Percentiles rank a stretch among this genome's conserved stretches.
These are phyloP conservation scores for Onychostruthus taczanowskii DNA, from an alignment of 2,113 vertebrate genomes.

Conservation along the genomic window DNA sequence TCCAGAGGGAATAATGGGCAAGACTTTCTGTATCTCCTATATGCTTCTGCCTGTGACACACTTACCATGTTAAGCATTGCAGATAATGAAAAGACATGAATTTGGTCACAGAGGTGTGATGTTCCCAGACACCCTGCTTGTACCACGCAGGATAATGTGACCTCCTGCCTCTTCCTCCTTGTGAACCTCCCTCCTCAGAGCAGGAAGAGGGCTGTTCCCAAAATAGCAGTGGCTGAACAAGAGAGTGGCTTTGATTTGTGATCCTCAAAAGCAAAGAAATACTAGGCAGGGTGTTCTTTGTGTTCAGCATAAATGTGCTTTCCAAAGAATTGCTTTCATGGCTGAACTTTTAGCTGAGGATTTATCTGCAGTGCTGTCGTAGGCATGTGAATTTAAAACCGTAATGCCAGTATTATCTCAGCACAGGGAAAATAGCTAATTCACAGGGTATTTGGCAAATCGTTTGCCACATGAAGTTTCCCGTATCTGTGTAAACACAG, in stretches of 20 bases:
- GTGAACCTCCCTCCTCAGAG: not conserved
- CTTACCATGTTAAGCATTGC: not conserved
- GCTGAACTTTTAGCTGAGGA: not conserved
- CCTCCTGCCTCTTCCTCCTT: not conserved
- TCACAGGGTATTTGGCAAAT: not conserved
- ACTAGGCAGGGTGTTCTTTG: not conserved
- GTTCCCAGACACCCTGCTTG: not conserved
- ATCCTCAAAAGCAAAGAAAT: not conserved
- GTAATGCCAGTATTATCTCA: not conserved
- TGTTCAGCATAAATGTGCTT: not conserved
- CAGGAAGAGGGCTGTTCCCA: not conserved
- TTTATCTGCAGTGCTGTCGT: not conserved
- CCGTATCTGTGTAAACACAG: not conserved
- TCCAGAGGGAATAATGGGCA: not conserved
- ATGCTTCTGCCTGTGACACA: not conserved
- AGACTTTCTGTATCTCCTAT: not conserved
- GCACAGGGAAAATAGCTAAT: not conserved
- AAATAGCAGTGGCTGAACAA: not conserved
- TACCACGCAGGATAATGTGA: not conserved
- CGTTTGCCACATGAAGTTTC: not conserved
- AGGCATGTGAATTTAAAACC: not conserved
- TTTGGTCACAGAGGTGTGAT: not conserved
- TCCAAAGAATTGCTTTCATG: not conserved
- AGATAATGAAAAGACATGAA: not conserved
- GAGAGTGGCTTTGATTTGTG: not conserved